Base-by-base conservation (phyloP, 2,113 vertebrate species). In the Hippopotamus amphibius region DNA sequence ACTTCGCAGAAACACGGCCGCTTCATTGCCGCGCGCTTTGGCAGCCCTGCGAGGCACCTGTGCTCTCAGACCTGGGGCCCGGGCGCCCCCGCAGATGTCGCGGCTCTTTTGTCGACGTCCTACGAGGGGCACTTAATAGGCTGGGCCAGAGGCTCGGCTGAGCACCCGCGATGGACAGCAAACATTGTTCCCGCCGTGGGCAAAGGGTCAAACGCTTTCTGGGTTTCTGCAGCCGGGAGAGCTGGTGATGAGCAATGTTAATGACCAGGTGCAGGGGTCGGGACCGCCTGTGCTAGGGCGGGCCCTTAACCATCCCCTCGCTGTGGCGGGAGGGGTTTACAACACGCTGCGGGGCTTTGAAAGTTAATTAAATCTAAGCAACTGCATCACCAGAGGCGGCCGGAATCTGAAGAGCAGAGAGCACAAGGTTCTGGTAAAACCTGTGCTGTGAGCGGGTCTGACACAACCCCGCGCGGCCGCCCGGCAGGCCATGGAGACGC, bases 241-340 rank as follows among this genome's bases (percentile, higher is more conserved):
- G 99, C 98, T 99, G 98, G 98, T 98, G 98, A 99, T 99, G 99
- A 99, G 99, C 99, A 99, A 99, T 99, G 99, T 99, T 99, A 99
- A 99, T 99, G 99, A 99, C 98, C 99, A 99, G 99, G 99, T 99
- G 99, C 98, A 98, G 95, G 98, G 98, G 98, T 98, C 95, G 48
- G 93, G 92, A 97, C 93, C 94, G 96, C 92, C 96, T 97, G 87
- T 98, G 98, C 98, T 98, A 98, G 98, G 98, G 96, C 97, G 98
- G 97, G 97, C 98, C 98, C 97, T 98, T 97, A 98, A 98, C 98
- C 98, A 96, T 97, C 98, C 87, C 46, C 72, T 88, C 96, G 95
- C 96, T 98, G 97, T 95, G 90, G 0, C 9, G 76, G 93, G 95
- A 85, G 89, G 88, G 57, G 98, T 97, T 98, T 96, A 97, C 93